phyloP scores from a whole-genome alignment of 1,140 invertebrate genomes.

The Euglossa dilemma region DNA sequence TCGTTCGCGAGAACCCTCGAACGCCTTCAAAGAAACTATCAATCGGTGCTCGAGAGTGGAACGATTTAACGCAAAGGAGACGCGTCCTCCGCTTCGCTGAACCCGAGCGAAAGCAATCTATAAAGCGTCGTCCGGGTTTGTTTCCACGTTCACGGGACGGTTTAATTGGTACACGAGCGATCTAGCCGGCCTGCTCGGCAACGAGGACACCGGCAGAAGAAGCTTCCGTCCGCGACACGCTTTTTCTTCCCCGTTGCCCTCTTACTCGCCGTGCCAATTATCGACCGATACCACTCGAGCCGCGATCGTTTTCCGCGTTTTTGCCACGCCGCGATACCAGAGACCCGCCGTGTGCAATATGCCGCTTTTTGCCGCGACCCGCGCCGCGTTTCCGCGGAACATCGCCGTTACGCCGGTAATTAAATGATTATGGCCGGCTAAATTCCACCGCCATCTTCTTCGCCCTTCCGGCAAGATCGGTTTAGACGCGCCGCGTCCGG shows the following conservation, averaged over 20 bases:
- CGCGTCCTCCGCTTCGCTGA: not conserved
- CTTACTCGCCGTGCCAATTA: slow-evolving; percentile 50
- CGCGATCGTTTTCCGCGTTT: slow-evolving; percentile 47
- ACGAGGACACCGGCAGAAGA: slow-evolving; percentile 42
- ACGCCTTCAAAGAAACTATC: not conserved
- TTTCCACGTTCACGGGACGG: slow-evolving; percentile 50
- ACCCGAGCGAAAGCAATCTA: slow-evolving; percentile 69
- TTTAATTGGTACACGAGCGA: slow-evolving; percentile 63
- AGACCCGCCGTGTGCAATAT: slow-evolving; percentile 22
- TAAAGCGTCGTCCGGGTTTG: slow-evolving; percentile 64
- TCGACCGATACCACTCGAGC: slow-evolving; percentile 46
- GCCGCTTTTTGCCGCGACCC: not conserved
- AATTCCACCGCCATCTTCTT: slow-evolving; percentile 15
- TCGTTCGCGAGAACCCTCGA: no score
- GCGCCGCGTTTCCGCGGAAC: slow-evolving; percentile 7
- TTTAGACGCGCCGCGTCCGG: not conserved
- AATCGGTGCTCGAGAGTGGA: not conserved
- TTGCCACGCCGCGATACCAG: slow-evolving; percentile 13
- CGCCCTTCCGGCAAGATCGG: not conserved
- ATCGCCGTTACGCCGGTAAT: slow-evolving; percentile 31
- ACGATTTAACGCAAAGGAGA: not conserved
- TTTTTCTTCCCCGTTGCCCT: slow-evolving; percentile 32
- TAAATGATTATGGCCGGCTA: slow-evolving; percentile 37
- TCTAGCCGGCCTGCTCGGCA: slow-evolving; percentile 13
- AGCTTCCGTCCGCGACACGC: slow-evolving; percentile 24